These are phyloP conservation scores for Xiphydria camelus DNA, from an alignment of 2,888 invertebrate species.

Conservation along the genomic window DNA sequence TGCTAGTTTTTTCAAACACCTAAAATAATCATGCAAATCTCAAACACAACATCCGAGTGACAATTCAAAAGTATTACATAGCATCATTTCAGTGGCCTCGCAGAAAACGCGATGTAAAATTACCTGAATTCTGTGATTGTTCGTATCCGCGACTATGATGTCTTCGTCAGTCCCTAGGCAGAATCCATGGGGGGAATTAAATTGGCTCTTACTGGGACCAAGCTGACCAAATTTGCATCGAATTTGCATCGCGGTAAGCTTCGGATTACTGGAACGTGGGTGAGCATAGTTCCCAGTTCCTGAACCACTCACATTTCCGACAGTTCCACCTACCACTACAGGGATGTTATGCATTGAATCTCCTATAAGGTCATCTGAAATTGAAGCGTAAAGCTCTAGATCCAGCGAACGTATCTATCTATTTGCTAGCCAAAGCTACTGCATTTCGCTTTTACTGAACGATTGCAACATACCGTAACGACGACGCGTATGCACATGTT, in stretches of 20 bases:
- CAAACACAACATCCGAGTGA: conserved; percentile 16
- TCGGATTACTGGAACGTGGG: conserved; percentile 54
- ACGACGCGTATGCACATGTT: not conserved
- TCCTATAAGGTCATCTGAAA: conserved; percentile 50
- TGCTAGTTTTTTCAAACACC: conserved; percentile 93
- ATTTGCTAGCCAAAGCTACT: not conserved
- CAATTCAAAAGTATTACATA: too few species aligned
- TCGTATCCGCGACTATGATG: conserved; percentile 95
- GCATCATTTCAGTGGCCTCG: too few species aligned
- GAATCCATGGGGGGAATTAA: conserved; percentile 96
- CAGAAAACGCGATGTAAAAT: too few species aligned
- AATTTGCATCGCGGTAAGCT: conserved; percentile 84
- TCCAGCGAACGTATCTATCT: too few species aligned
- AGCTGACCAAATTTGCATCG: conserved; percentile 92
- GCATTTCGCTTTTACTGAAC: too few species aligned
- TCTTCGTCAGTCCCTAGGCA: conserved; percentile 94
- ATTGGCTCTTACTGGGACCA: conserved; percentile 90
- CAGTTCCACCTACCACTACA: conserved; percentile 44
- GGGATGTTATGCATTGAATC: conserved; percentile 54
- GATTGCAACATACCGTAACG: too few species aligned
- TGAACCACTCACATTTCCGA: conserved; percentile 42
- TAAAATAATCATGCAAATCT: conserved; percentile 48
- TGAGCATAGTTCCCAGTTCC: conserved; percentile 47
- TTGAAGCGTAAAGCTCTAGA: conserved; percentile 2
- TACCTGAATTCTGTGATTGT: conserved; percentile 93